A percentile compares a stretch with the other conserved stretches of the same genome.
phyloP scores from a whole-genome alignment of 2,888 invertebrate species.

The Cerastis leucographa region DNA sequence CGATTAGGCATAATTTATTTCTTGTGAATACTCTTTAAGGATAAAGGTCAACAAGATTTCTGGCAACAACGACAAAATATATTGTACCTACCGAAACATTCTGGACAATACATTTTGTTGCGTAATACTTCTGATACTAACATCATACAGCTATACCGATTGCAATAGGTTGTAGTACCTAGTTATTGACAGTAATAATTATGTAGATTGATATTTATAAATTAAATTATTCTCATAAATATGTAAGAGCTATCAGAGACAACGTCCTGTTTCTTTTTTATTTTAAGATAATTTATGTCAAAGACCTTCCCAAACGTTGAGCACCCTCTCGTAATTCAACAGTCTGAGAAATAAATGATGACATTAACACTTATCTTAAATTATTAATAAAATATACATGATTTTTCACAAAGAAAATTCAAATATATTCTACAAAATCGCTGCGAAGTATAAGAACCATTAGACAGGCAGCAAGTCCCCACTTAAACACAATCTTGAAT shows the following conservation, averaged over 20 bases:
- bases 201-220: neutral
- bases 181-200: neutral
- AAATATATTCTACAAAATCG: conserved; percentile 51
- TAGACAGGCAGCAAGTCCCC: conserved; percentile 61
- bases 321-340: neutral
- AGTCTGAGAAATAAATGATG: conserved; percentile 17
- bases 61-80: conserved; percentile 25
- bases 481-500: conserved; percentile 70
- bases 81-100: conserved; percentile 1
- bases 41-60: conserved; percentile 42
- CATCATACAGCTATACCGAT: neutral
- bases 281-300: neutral
- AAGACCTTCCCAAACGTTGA: neutral
- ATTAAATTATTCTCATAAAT: neutral
- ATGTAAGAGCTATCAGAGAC: neutral
- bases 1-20: conserved; percentile 56
- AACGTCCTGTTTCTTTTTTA: neutral
- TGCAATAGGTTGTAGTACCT: neutral
- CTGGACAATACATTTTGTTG: neutral
- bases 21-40: conserved; percentile 45
- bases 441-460: conserved; percentile 55
- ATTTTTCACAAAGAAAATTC: conserved; percentile 46
- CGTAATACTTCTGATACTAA: neutral
- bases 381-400: conserved; percentile 30
- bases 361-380: conserved; percentile 27